Evolutionary conservation across 2,888 invertebrate species (phyloP).

Genomic region (Plemyria rubiginata): DNA sequence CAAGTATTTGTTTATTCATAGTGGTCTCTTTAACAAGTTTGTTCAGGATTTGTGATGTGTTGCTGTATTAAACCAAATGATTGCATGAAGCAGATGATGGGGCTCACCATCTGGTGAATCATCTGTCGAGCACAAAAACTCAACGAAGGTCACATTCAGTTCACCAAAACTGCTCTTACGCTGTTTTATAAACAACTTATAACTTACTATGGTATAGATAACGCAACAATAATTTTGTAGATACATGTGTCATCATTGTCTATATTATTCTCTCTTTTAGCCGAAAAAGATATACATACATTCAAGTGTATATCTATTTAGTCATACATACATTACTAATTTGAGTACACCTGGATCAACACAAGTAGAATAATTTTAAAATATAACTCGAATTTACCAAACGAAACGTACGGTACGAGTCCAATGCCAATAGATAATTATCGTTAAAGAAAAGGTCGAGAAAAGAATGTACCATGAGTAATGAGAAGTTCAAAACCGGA

Average conservation of each 20-base stretch:
- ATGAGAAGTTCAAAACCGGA: too few species aligned
- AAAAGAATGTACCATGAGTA: neutral
- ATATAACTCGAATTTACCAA: too few species aligned
- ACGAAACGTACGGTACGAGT: neutral
- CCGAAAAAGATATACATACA: too few species aligned
- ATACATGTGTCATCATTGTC: too few species aligned
- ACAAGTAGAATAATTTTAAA: too few species aligned
- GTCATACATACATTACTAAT: too few species aligned
- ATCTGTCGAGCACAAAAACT: conserved; percentile 25
- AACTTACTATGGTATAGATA: too few species aligned
- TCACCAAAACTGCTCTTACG: conserved; percentile 2
- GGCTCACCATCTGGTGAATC: conserved; percentile 23
- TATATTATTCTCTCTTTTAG: too few species aligned
- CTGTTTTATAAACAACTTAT: neutral
- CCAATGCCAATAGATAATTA: conserved; percentile 36
- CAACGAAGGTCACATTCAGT: conserved; percentile 13
- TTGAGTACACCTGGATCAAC: too few species aligned
- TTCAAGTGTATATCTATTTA: too few species aligned
- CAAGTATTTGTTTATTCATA: neutral
- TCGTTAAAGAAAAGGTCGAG: conserved; percentile 34
- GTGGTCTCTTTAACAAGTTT: neutral
- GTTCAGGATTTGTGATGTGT: neutral
- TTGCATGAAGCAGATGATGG: conserved; percentile 22
- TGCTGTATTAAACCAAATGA: neutral
- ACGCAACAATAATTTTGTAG: neutral